Evolutionary conservation across 2,797 vertebrate species (phyloP).

Genomic region (Coracias cyanogaster): DNA sequence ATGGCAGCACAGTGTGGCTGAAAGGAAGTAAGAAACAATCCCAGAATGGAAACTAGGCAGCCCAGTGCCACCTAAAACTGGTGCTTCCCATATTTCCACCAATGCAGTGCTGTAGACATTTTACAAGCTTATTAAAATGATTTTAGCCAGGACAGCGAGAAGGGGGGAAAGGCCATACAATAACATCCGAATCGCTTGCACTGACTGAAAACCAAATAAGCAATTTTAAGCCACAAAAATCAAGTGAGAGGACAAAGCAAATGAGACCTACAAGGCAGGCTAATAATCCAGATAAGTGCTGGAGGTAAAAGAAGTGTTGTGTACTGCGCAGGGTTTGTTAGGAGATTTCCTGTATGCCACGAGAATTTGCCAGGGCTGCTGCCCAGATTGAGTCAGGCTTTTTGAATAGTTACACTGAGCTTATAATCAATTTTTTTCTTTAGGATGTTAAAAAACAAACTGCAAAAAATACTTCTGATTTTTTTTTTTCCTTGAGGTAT

Average conservation of each 20-base stretch:
- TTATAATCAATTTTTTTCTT: background rate
- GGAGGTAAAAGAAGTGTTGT: background rate
- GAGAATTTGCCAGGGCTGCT: background rate
- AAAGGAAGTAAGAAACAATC: background rate
- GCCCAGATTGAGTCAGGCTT: background rate
- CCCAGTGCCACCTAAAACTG: background rate
- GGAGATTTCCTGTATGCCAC: rapidly evolving
- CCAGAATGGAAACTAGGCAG: background rate
- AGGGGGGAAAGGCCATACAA: background rate
- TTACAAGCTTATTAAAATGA: background rate
- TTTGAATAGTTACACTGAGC: background rate
- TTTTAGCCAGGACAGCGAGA: background rate
- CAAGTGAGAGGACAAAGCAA: background rate
- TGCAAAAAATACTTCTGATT: background rate
- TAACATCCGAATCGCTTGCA: rapidly evolving
- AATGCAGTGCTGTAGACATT: background rate
- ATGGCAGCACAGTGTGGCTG: background rate
- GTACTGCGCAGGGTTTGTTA: background rate
- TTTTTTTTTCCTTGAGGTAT: background rate
- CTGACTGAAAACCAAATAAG: background rate
- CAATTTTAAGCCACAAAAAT: background rate
- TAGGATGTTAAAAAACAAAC: background rate
- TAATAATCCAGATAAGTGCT: background rate
- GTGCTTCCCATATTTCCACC: background rate
- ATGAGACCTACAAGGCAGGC: background rate